A percentile compares a stretch with the other conserved stretches of the same genome.
phyloP scores from a whole-genome alignment of 2,113 vertebrate genomes.

The Harpagus bidentatus region DNA sequence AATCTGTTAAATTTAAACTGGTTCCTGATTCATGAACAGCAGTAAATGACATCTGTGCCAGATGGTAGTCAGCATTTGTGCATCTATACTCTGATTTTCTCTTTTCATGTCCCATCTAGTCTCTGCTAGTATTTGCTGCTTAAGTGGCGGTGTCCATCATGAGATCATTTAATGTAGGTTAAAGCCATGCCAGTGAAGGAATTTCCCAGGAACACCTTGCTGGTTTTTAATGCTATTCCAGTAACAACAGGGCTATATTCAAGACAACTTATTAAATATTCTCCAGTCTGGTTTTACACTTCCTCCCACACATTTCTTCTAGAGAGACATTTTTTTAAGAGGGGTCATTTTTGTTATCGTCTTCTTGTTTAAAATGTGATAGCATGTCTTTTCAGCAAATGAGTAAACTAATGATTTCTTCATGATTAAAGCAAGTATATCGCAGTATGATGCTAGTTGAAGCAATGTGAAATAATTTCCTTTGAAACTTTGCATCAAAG shows the following conservation, averaged over 20 bases:
- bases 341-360: background rate
- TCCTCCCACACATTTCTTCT: background rate
- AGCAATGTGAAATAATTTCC: background rate
- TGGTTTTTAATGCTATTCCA: background rate
- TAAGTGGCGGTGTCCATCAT: background rate
- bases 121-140: background rate
- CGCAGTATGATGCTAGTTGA: background rate
- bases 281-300: background rate
- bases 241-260: background rate
- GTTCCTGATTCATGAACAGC: slow-evolving; percentile 57
- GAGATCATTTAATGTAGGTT: background rate
- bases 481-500: background rate
- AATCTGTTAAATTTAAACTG: slow-evolving; percentile 53
- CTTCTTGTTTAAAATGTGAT: background rate
- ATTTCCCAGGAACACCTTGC: background rate
- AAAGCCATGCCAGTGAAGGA: background rate
- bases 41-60: slow-evolving; percentile 64
- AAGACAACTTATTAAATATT: background rate
- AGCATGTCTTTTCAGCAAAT: background rate
- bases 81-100: background rate
- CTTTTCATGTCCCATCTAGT: background rate
- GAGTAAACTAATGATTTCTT: background rate
- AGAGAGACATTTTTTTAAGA: background rate
- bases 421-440: background rate
- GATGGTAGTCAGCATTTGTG: slow-evolving; percentile 49